Base-by-base conservation (phyloP, 2,113 vertebrate species). In the Ramphastos sulfuratus region DNA sequence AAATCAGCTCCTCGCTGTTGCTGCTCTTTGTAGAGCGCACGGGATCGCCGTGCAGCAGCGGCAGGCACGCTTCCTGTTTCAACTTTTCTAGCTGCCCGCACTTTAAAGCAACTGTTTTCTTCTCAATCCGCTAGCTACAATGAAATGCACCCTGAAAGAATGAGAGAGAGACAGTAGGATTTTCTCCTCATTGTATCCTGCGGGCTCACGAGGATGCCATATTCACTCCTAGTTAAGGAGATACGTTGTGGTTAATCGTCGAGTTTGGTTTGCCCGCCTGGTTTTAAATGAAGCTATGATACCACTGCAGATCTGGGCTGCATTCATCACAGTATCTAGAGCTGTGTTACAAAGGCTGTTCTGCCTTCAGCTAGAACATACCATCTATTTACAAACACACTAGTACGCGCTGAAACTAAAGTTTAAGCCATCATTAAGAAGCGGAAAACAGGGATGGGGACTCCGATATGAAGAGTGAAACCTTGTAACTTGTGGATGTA, bases 61-160 rank as follows among this genome's bases (percentile, higher is more conserved):
- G 71, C 39, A 42, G 52, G 73, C 63, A 65, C 7, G 21, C 70
- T 97, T 97, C 97, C 97, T 96, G 97, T 46, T n/a, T 9, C 18
- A 64, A 67, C 75, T 8, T 85, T 60, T 72, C 23, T 35, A 1
- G 67, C 70, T 28, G 59, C 55, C 85, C 65, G 63, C 37, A 4
- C 25, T 12, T 81, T 4, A 65, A 28, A 39, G 65, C 60, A 11
- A 6, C 44, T 73, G 71, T 1, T 24, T 37, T 28, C 61, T 69
- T 21, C 50, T 52, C 92, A 63, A 12, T 59, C 11, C 37, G 2
- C 8, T 6, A 20, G 44, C 24, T n/a, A 5, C 18, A 60, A 11
- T 16, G 39, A 55, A n/a, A 48, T 2, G 11, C n/a, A 1, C 58
- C 74, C 59, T n/a, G 9, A n/a, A 20, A 20, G 10, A 15, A 60